phyloP scores from a whole-genome alignment of 2,797 vertebrate species.

The Sebastes baramenuke region DNA sequence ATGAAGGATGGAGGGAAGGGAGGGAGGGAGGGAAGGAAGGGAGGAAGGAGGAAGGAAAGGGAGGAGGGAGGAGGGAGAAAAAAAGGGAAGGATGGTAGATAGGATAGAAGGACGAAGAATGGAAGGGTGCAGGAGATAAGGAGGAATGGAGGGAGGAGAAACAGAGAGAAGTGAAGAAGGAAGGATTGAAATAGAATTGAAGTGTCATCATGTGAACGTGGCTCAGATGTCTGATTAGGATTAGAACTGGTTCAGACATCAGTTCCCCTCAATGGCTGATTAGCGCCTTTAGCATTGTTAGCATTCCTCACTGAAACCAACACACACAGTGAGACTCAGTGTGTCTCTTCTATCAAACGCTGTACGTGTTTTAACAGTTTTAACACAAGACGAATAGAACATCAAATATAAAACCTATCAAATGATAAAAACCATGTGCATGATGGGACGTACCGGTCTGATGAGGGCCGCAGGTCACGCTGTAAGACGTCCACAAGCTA shows the following conservation, averaged over 20 bases:
- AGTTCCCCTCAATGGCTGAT: neutral
- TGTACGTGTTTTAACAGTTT: neutral
- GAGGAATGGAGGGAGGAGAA: neutral
- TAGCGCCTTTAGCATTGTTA: neutral
- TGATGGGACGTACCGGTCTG: constrained; percentile 80
- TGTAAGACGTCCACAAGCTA: constrained; percentile 92
- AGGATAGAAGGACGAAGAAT: neutral
- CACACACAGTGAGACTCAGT: neutral
- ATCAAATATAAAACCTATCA: neutral
- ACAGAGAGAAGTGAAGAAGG: neutral
- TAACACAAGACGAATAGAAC: accelerated
- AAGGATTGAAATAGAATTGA: neutral
- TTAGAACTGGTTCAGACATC: neutral
- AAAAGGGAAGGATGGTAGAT: neutral
- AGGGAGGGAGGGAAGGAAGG: neutral
- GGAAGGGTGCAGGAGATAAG: neutral
- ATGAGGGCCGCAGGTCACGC: constrained; percentile 87
- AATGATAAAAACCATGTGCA: neutral
- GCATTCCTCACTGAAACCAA: neutral
- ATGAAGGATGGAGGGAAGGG: too few relatives aligned
- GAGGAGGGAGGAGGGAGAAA: neutral
- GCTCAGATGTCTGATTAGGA: neutral
- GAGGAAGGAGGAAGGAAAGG: neutral
- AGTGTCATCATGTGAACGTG: neutral
- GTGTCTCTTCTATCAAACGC: neutral